phyloP scores from a whole-genome alignment of 2,797 vertebrate species.

The Kryptolebias ocellatus region DNA sequence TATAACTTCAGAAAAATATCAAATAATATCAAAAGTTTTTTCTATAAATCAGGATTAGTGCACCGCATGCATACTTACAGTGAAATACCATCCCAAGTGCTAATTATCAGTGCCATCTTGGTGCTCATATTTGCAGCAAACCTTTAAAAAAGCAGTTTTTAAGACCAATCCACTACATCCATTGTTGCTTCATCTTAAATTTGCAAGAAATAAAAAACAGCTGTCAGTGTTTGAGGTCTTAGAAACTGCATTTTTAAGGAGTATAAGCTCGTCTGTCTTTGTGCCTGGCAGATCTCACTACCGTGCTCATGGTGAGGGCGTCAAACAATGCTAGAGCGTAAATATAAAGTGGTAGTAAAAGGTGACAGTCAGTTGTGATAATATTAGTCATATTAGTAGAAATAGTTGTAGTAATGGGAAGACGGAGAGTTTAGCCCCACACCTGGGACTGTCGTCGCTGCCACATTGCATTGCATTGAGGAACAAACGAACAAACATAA shows the following conservation, averaged over 20 bases:
- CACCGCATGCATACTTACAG: constrained; percentile 52
- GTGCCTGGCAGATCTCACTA: constrained; percentile 23
- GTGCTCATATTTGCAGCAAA: constrained; percentile 42
- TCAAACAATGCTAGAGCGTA: constrained; percentile 34
- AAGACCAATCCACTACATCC: constrained; percentile 20
- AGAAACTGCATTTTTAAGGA: constrained; percentile 70
- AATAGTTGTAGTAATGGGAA: constrained; percentile 18
- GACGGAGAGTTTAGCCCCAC: constrained; percentile 64
- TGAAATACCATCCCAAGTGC: constrained; percentile 2
- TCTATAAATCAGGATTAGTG: constrained; percentile 18
- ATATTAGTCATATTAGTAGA: constrained; percentile 78
- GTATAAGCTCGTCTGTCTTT: constrained; percentile 32
- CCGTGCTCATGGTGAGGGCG: constrained; percentile 43
- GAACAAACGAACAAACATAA: constrained; percentile 63
- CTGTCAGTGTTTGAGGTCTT: constrained; percentile 23
- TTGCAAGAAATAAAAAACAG: not conserved
- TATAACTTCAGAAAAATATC: not conserved
- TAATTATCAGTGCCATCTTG: constrained; percentile 18
- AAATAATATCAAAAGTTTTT: not conserved
- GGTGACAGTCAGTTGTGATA: constrained; percentile 60
- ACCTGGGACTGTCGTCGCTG: constrained; percentile 81
- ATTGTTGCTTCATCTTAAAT: not conserved
- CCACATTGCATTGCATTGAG: constrained; percentile 74
- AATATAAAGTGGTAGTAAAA: constrained; percentile 51
- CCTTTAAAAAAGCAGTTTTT: constrained; percentile 68